Base-by-base conservation (phyloP, 1,140 invertebrate genomes). In the Platyura marginata region DNA sequence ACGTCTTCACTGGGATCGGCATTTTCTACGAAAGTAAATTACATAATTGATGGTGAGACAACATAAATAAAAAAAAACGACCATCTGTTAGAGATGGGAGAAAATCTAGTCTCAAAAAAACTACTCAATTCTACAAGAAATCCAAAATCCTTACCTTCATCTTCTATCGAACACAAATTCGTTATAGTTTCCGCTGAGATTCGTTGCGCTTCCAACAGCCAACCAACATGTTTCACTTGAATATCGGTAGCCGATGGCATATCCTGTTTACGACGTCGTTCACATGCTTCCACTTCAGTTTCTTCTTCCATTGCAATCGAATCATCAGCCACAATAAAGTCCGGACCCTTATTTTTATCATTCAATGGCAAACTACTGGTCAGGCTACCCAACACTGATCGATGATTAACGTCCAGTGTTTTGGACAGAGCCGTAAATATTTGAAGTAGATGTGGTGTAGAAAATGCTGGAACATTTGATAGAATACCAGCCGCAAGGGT, bases 101-200 rank as follows among this genome's bases (percentile, higher is more conserved):
- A n/a, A n/a, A n/a, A n/a, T n/a, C n/a, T n/a, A n/a, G n/a, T n/a
- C n/a, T n/a, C n/a, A n/a, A n/a, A n/a, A n/a, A n/a, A n/a, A n/a
- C n/a, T n/a, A n/a, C n/a, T n/a, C n/a, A n/a, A n/a, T n/a, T n/a
- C n/a, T n/a, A n/a, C n/a, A n/a, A n/a, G n/a, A n/a, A n/a, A n/a
- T n/a, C n/a, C n/a, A n/a, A n/a, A n/a, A n/a, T n/a, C n/a, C 21
- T 40, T 48, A 47, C 48, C 48, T 43, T 50, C 46, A 69, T 74
- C 74, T 49, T 78, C 72, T 52, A 59, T 57, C 21, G 77, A 74
- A 48, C 75, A 79, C 21, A 82, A 57, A 59, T 83, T 82, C 13
- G 78, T 69, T 39, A 81, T 57, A 40, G 79, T 75, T 61, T 81
- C 78, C 42, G 80, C 54, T 5, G 75, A 70, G 50, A 71, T 65